A percentile compares a stretch with the other conserved stretches of the same genome.
Evolutionary conservation across 2,113 vertebrate species (phyloP).

Genomic region (Platysternon megacephalum): DNA sequence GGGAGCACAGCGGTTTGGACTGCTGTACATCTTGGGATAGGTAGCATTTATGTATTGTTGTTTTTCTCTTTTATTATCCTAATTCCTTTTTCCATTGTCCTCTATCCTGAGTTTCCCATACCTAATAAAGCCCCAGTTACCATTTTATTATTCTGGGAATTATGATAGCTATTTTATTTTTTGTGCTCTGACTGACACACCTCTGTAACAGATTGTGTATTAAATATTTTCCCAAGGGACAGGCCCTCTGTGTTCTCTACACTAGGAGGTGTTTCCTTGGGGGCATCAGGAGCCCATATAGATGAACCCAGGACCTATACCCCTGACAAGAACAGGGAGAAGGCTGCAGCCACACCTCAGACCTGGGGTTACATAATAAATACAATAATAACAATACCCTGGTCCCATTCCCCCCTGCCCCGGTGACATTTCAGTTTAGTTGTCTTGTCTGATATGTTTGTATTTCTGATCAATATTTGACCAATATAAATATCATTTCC

Average conservation of each 20-base stretch:
- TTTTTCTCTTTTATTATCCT: not conserved
- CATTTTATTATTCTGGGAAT: no score
- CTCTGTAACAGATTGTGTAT: no score
- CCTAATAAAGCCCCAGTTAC: no score
- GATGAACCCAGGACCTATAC: not conserved
- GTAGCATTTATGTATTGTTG: not conserved
- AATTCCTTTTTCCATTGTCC: not conserved
- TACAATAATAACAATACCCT: not conserved
- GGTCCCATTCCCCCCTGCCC: accelerated
- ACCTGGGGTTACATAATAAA: no score
- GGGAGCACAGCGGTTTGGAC: not conserved
- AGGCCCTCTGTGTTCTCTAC: not conserved
- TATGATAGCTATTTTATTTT: no score
- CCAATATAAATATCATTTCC: not conserved
- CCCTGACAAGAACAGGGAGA: not conserved
- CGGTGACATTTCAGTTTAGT: not conserved
- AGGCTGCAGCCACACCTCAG: no score
- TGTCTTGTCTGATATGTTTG: not conserved
- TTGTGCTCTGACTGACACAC: no score
- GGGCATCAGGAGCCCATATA: not conserved
- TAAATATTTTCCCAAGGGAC: no score
- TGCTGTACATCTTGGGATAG: not conserved
- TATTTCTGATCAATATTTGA: not conserved
- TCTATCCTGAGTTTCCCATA: not conserved
- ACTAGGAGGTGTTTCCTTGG: not conserved